A percentile compares a stretch with the other conserved stretches of the same genome.
phyloP scores from a whole-genome alignment of 2,888 invertebrate species.

The Deilephila elpenor region DNA sequence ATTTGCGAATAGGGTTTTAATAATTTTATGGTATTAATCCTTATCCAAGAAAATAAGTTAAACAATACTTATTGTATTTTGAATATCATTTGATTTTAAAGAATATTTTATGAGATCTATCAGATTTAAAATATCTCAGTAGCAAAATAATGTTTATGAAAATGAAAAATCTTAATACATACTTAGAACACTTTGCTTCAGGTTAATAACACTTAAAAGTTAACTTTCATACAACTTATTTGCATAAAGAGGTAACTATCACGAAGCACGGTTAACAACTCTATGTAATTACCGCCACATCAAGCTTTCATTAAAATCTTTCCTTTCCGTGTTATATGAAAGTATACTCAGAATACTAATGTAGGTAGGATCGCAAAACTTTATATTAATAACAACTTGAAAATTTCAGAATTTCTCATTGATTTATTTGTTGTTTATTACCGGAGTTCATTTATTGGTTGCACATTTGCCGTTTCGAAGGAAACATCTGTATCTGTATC shows the following conservation, averaged over 20 bases:
- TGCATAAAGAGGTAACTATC: constrained; percentile 19
- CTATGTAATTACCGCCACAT: constrained; percentile 54
- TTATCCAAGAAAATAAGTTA: too few species aligned
- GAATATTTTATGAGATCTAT: too few species aligned
- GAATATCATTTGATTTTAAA: too few species aligned
- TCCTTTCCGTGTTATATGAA: constrained; percentile 77
- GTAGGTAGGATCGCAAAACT: constrained; percentile 78
- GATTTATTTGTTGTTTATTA: constrained; percentile 78
- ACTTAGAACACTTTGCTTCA: neutral
- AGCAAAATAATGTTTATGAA: too few species aligned
- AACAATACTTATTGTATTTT: too few species aligned
- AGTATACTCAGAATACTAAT: constrained; percentile 78
- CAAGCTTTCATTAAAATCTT: constrained; percentile 81
- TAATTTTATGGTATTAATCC: too few species aligned
- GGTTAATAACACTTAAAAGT: constrained; percentile 2
- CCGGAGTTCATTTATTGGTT: constrained; percentile 5
- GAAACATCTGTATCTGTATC: too few species aligned
- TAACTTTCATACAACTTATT: constrained; percentile 12
- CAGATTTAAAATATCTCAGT: too few species aligned
- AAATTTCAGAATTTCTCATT: constrained; percentile 68
- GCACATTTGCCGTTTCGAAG: neutral
- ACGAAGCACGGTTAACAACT: constrained; percentile 47
- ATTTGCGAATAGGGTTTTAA: too few species aligned
- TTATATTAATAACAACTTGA: constrained; percentile 80
- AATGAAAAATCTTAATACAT: neutral